Conservation (phyloP, 2,113 vertebrate species). For the Cathartes aura region DNA sequence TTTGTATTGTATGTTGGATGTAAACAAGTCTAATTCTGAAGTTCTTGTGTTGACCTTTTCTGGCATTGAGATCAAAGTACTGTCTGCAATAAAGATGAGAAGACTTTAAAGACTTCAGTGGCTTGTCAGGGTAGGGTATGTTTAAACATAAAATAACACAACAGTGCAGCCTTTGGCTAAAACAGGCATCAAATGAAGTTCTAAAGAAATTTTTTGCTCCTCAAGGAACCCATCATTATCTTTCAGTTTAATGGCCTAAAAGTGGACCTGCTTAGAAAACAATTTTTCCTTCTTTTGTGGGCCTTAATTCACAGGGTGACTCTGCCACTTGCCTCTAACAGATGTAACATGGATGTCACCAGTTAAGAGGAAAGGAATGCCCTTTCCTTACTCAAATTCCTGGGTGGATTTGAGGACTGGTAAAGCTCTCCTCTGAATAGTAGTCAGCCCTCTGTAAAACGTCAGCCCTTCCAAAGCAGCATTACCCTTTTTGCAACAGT, state of each 20-base stretch:
- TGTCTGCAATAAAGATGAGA: conserved; percentile 70
- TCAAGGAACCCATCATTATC: conserved; percentile 17
- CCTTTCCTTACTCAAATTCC: background rate
- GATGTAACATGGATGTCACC: background rate
- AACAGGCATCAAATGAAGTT: conserved; percentile 25
- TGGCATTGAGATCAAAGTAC: conserved; percentile 66
- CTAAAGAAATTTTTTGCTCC: conserved; percentile 12
- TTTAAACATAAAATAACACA: conserved; percentile 66
- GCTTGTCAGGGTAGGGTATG: conserved; percentile 42
- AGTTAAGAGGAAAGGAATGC: background rate
- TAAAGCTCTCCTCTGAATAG: background rate
- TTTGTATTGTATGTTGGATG: conserved; percentile 29
- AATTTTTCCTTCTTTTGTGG: conserved; percentile 13
- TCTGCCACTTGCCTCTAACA: background rate
- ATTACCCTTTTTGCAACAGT: background rate
- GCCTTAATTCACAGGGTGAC: background rate
- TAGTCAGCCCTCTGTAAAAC: background rate
- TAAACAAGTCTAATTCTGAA: conserved; percentile 72
- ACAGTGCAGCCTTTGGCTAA: conserved; percentile 36
- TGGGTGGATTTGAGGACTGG: background rate
- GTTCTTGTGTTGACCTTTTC: conserved; percentile 59
- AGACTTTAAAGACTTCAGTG: conserved; percentile 42
- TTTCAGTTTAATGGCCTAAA: conserved; percentile 30
- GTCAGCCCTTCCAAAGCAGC: background rate
- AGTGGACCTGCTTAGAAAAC: background rate